Evolutionary conservation across 2,797 vertebrate species (phyloP).

Genomic region (Lagocephalus sceleratus): DNA sequence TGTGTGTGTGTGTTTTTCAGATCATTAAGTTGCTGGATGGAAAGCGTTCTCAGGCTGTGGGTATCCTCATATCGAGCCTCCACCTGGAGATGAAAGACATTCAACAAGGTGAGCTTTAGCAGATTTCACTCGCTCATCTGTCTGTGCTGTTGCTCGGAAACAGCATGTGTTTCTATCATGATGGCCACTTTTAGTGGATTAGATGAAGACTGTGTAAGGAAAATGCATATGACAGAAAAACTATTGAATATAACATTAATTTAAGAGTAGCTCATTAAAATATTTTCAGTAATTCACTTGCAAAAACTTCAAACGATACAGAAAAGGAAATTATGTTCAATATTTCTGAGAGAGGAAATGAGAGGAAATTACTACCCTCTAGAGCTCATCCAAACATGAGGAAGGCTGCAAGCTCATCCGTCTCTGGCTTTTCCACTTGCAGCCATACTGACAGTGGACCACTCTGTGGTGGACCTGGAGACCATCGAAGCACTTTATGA

Average conservation of each 20-base stretch:
- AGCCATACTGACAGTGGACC: slow-evolving; percentile 90
- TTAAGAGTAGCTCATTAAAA: no score
- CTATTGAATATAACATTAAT: no score
- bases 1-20: slow-evolving; percentile 62
- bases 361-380: no score
- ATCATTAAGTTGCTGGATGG: slow-evolving; percentile 93
- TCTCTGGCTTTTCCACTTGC: slow-evolving; percentile 1
- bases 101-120: slow-evolving; percentile 81
- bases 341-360: no score
- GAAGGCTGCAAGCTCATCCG: not conserved
- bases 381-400: no score
- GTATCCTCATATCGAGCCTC: slow-evolving; percentile 97
- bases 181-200: no score
- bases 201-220: no score
- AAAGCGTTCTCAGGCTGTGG: slow-evolving; percentile 94
- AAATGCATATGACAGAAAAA: no score
- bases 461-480: slow-evolving; percentile 91
- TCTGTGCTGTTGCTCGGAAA: not conserved
- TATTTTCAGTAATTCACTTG: no score
- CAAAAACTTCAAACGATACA: not conserved
- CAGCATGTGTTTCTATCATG: no score
- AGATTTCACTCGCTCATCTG: not conserved
- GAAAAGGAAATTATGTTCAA: no score
- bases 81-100: slow-evolving; percentile 99
- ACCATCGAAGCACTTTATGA: slow-evolving; percentile 93